These are phyloP conservation scores for Heterocephalus glaber DNA, from an alignment of 2,113 vertebrate species.

Conservation along the genomic window DNA sequence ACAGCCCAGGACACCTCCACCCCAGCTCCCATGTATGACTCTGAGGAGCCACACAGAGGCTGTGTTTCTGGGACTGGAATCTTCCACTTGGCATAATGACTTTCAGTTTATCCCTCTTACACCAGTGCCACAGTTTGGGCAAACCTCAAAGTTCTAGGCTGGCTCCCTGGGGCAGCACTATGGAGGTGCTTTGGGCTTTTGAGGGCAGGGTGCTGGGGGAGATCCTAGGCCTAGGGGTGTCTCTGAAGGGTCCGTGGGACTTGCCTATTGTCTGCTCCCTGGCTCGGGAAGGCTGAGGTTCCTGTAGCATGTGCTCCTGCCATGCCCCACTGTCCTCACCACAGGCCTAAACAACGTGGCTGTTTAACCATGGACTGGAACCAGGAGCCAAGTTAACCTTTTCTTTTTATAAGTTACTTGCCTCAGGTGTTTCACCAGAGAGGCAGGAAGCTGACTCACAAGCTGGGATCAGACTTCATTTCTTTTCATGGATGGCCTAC, in stretches of 20 bases:
- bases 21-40: neutral
- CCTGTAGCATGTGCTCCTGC: too few species aligned
- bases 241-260: neutral
- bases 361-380: neutral
- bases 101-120: accelerated
- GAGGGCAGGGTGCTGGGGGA: neutral
- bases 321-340: neutral
- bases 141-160: neutral
- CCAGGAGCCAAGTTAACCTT: neutral
- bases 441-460: too few species aligned
- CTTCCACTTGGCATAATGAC: too few species aligned
- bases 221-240: neutral
- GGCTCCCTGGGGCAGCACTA: neutral
- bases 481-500: accelerated
- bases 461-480: neutral
- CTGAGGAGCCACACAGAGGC: neutral
- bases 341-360: neutral
- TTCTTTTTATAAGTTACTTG: too few species aligned
- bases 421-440: neutral
- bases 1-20: accelerated
- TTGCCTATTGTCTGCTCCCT: neutral
- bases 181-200: neutral
- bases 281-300: neutral
- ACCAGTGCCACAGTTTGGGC: neutral
- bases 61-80: neutral